Conservation (phyloP, 2,113 vertebrate genomes). For the Vombatus ursinus region DNA sequence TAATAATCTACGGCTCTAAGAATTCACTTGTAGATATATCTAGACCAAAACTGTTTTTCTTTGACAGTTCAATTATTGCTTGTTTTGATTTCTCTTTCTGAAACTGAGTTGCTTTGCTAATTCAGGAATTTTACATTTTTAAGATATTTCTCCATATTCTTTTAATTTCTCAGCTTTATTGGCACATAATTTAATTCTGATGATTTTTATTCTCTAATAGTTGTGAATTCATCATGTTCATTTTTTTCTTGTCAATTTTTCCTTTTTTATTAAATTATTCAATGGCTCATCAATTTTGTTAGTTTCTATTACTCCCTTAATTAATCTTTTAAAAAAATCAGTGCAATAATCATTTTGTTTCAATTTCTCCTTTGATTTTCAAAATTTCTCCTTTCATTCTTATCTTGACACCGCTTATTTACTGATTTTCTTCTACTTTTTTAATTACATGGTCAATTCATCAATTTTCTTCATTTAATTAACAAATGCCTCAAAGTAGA, state of each 20-base stretch:
- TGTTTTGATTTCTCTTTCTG: background rate
- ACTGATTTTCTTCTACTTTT: no score
- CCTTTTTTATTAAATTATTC: background rate
- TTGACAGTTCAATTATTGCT: background rate
- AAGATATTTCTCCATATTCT: background rate
- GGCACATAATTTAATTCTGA: background rate
- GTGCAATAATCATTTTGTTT: background rate
- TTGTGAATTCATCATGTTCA: background rate
- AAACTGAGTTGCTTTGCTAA: background rate
- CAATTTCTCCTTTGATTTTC: background rate
- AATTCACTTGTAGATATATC: background rate
- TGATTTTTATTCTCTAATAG: background rate
- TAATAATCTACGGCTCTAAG: background rate
- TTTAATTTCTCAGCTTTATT: background rate
- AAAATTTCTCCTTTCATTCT: background rate
- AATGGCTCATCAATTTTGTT: background rate
- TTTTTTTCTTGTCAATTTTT: background rate
- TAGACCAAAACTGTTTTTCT: background rate
- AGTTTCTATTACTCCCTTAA: background rate
- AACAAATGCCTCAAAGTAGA: no score
- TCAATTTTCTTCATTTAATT: no score
- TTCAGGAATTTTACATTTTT: background rate
- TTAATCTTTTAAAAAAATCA: background rate
- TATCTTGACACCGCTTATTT: background rate
- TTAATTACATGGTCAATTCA: no score